A percentile compares a stretch with the other conserved stretches of the same genome.
These are phyloP conservation scores for Polydrusus pterygomalis DNA, from an alignment of 2,888 invertebrate genomes.

Conservation along the genomic window DNA sequence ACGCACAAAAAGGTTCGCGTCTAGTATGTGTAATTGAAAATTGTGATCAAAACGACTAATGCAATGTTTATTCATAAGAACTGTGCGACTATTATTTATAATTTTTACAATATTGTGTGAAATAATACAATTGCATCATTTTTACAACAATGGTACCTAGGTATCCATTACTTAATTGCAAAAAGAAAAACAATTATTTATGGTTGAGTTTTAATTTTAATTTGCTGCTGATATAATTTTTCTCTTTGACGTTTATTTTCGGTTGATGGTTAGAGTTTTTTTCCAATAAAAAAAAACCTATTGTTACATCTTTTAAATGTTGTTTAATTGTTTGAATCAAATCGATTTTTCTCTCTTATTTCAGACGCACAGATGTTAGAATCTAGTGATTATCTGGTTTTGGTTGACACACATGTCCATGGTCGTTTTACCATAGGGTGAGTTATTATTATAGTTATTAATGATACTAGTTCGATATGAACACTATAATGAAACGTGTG, in stretches of 20 bases:
- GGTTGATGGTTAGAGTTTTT: neutral
- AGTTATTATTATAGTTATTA: neutral
- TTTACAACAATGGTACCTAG: slow-evolving; percentile 1
- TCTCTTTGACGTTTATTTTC: slow-evolving; percentile 1
- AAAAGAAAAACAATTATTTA: slow-evolving; percentile 7
- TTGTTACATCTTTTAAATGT: neutral
- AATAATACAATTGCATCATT: slow-evolving; percentile 11
- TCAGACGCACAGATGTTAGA: slow-evolving; percentile 4
- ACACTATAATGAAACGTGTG: too few species aligned
- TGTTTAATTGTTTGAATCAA: neutral
- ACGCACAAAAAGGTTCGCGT: too few species aligned
- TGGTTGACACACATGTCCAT: slow-evolving; percentile 7
- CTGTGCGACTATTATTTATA: neutral
- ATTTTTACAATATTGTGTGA: slow-evolving; percentile 7
- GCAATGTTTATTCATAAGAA: slow-evolving; percentile 1
- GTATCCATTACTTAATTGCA: neutral
- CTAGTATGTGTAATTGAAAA: too few species aligned
- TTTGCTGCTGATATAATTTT: neutral
- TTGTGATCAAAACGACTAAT: too few species aligned
- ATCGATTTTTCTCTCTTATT: neutral
- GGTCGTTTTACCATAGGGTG: neutral
- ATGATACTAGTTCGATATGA: too few species aligned
- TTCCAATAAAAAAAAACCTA: neutral
- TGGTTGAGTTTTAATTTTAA: slow-evolving; percentile 9
- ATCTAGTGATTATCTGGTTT: neutral